phyloP scores from a whole-genome alignment of 2,888 invertebrate genomes.

The Andrena hattorfiana region DNA sequence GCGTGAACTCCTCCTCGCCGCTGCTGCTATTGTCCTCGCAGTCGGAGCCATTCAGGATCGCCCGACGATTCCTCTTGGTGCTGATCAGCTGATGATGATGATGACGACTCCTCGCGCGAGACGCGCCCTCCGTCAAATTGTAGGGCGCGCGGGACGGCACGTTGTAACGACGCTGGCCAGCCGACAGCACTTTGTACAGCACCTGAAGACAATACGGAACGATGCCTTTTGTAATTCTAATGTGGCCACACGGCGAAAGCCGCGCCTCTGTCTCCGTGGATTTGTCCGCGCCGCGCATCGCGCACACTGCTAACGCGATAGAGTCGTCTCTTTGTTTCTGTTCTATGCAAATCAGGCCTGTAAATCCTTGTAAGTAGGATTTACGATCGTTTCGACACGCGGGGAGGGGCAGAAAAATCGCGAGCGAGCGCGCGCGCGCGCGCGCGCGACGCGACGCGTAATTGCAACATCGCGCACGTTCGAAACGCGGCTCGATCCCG shows the following conservation, averaged over 20 bases:
- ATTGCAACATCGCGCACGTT: conserved; percentile 16
- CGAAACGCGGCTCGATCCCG: conserved; percentile 1
- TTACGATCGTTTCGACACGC: conserved; percentile 4
- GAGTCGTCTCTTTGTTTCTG: conserved; percentile 27
- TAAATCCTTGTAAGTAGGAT: conserved; percentile 35
- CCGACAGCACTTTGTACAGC: conserved; percentile 80
- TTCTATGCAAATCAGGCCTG: conserved; percentile 31
- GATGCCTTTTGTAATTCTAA: conserved; percentile 44
- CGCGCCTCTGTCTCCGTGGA: conserved; percentile 1
- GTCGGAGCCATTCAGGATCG: conserved; percentile 82
- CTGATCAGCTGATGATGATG: conserved; percentile 80
- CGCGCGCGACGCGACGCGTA: not conserved
- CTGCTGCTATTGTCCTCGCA: conserved; percentile 85
- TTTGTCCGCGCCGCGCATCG: not conserved
- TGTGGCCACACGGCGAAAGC: conserved; percentile 29
- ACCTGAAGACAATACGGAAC: conserved; percentile 72
- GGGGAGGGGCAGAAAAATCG: conserved; percentile 7
- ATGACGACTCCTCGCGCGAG: conserved; percentile 80
- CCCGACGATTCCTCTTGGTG: conserved; percentile 78
- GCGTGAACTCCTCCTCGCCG: conserved; percentile 84
- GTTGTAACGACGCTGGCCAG: conserved; percentile 77
- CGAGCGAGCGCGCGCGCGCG: not conserved
- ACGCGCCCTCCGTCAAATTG: conserved; percentile 77
- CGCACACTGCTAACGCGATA: conserved; percentile 16
- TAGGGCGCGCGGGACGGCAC: conserved; percentile 80